A percentile compares a stretch with the other conserved stretches of the same genome.
Evolutionary conservation across 1,140 invertebrate genomes (phyloP).

Genomic region (Bombus haemorrhoidalis): DNA sequence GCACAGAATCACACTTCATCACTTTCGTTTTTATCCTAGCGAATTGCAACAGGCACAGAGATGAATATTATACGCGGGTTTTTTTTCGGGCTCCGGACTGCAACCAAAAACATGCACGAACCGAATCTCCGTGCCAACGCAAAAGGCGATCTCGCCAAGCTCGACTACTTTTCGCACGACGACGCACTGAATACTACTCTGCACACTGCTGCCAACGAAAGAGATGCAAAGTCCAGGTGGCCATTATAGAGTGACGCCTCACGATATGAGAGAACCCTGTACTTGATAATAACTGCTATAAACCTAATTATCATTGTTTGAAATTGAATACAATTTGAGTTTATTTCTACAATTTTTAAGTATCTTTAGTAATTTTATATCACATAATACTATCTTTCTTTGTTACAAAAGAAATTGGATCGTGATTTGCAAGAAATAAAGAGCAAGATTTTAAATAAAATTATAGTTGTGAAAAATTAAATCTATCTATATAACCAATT

Average conservation of each 20-base stretch:
- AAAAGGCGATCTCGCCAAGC: constrained; percentile 65
- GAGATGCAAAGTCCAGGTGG: constrained; percentile 37
- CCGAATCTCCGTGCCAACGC: constrained; percentile 46
- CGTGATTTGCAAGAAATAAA: neutral
- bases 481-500: no score
- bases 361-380: neutral
- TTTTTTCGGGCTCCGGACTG: neutral
- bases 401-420: neutral
- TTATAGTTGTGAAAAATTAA: neutral
- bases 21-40: constrained; percentile 11
- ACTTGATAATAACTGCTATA: neutral
- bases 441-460: neutral
- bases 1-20: constrained; percentile 42
- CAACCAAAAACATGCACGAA: constrained; percentile 41
- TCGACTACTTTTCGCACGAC: constrained; percentile 68
- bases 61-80: neutral
- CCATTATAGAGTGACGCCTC: constrained; percentile 15
- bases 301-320: neutral
- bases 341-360: neutral
- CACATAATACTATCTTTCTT: neutral
- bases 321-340: neutral
- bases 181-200: constrained; percentile 63
- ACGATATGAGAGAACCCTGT: neutral
- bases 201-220: constrained; percentile 61
- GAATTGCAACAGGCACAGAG: neutral